Evolutionary conservation across 2,888 invertebrate species (phyloP), one percentile per base, ranked within the genome.

Genomic region (Pollenia angustigena): DNA sequence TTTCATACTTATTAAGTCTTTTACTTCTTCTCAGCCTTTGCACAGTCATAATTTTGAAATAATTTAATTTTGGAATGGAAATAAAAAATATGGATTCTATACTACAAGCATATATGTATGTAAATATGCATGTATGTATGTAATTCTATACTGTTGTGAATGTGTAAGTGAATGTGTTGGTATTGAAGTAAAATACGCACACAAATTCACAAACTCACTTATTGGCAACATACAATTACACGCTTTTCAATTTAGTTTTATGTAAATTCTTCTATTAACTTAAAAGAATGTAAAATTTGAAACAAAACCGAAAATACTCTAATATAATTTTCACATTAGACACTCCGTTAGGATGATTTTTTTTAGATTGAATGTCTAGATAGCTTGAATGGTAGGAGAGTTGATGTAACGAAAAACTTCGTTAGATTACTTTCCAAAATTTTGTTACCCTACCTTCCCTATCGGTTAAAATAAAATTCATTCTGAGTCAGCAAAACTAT

Each of bases 191-290:
- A 52, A 10, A 52, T 69, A 4, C 16, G 7, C 23, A 16, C 7
- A 42, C 8, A n/a, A 32, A 32, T 42, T 18, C 40, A 9, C 14
- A 42, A n/a, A 62, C 62, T 4, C 8, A 4, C 3, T 14, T 62
- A 62, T 44, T 46, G 44, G 44, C 46, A 44, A 12, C 44, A 16
- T 4, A 44, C 11, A 64, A 64, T 18, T 71, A 42, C 16, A 54
- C 40, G 8, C 16, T 40, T 62, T 71, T n/a, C 32, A 60, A 44
- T 62, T 71, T 71, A 71, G 71, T 71, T 44, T 80, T 80, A 71
- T 79, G 62, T 16, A 62, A 79, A 79, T 79, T 58, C 44, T 16
- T 44, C 48, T 79, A 79, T 69, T 69, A 79, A 68, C 40, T 79
- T 69, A 60, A 60, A 60, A 50, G 52, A 60, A 52, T 66, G 42